phyloP scores from a whole-genome alignment of 2,888 invertebrate genomes.

The Prionchulus punctatus region DNA sequence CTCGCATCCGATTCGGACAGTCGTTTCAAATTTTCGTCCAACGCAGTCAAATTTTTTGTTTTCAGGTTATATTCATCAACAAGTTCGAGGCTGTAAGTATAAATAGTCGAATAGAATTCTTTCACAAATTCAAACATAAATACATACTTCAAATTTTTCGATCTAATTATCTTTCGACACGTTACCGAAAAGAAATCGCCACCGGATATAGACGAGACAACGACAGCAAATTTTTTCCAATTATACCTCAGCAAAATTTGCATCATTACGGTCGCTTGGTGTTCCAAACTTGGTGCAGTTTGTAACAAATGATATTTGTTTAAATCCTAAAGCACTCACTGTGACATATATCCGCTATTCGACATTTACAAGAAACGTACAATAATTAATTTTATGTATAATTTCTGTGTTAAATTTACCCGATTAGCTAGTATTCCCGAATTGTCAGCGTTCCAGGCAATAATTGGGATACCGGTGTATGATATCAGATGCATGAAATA shows the following conservation, averaged over 20 bases:
- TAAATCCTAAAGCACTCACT: conserved; percentile 2
- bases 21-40: neutral
- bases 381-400: neutral
- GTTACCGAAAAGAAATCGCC: conserved; percentile 17
- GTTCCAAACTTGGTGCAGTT: conserved; percentile 85
- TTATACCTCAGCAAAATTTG: conserved; percentile 74
- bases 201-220: conserved; percentile 26
- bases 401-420: conserved; percentile 1
- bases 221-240: conserved; percentile 27
- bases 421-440: conserved; percentile 47
- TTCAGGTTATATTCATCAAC: conserved; percentile 22
- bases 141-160: too few species aligned
- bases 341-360: neutral
- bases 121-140: neutral
- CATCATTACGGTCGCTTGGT: conserved; percentile 88
- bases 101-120: neutral
- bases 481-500: conserved; percentile 16
- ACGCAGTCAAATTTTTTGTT: neutral
- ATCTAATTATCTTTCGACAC: too few species aligned
- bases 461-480: conserved; percentile 64
- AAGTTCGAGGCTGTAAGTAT: conserved; percentile 21
- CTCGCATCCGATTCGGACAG: conserved; percentile 54
- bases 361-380: too few species aligned
- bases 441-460: conserved; percentile 94
- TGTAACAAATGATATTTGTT: conserved; percentile 40